Evolutionary conservation across 2,888 invertebrate species (phyloP), one percentile per base, ranked within the genome.

Genomic region (Drosophila buzzatii): DNA sequence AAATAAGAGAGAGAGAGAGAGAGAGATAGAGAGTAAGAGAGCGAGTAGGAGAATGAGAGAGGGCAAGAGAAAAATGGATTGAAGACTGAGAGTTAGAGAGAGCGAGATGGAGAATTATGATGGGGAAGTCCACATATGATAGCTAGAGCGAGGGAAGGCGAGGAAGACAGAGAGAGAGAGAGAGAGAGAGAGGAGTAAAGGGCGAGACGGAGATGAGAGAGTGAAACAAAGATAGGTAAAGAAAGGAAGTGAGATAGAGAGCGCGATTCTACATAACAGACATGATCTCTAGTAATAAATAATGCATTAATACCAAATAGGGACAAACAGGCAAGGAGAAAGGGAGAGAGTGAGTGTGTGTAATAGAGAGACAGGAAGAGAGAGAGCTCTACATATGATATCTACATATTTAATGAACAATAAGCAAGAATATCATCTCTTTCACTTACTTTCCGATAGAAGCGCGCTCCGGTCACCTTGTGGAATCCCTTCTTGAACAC

Each of bases 401-500:
- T 51, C 51, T 51, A 27, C 27, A 5, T 27, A 51, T 3, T 7
- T 12, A 33, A 35, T 8, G 16, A 10, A 10, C 1, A 7, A 16
- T 53, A 16, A 31, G 3, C 9, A 16, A 23, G 6, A 16, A 5
- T 6, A 16, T 16, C 4, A n/a, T 16, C 6, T 23, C 16, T n/a
- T 12, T 2, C 23, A 75, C 89, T 91, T 94, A 97, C 97, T 95
- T 97, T 97, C 93, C 97, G 95, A 93, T 97, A 97, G 92, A 97
- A 96, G 85, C 97, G 94, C 57, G 97, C 97, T 37, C 97, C 97
- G 65, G 97, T 97, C 60, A 97, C 97, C 93, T 96, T 96, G 93
- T 97, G 97, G 93, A 97, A 97, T 35, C 97, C 97, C 92, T 97
- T 97, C 93, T 97, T 96, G 94, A 96, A 97, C 78, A 97, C 97